Evolutionary conservation across 2,797 vertebrate genomes (phyloP).

Genomic region (Tadarida brasiliensis): DNA sequence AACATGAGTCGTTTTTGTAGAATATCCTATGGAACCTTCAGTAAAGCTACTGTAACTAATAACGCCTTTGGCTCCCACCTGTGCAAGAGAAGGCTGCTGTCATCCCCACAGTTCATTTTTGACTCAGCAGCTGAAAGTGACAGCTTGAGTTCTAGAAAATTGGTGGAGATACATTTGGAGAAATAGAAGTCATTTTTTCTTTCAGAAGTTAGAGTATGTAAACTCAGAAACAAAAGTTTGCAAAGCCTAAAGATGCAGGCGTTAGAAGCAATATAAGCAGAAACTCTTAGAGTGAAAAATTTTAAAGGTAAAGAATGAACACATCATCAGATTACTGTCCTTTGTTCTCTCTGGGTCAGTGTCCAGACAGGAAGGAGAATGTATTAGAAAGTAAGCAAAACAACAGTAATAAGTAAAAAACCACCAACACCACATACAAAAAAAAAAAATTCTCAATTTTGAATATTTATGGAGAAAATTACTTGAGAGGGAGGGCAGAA

Average conservation of each 20-base stretch:
- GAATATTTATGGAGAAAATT: neutral
- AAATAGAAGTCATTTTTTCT: constrained; percentile 64
- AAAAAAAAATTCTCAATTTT: neutral
- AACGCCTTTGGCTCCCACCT: neutral
- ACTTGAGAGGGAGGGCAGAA: neutral
- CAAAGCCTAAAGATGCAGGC: neutral
- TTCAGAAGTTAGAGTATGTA: constrained; percentile 47
- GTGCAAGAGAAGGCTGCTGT: neutral
- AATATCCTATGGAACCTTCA: neutral
- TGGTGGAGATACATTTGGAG: constrained; percentile 46
- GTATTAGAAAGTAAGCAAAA: neutral
- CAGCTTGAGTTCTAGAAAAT: constrained; percentile 66
- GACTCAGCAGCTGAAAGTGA: constrained; percentile 25
- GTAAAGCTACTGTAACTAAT: neutral
- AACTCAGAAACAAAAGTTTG: constrained; percentile 34
- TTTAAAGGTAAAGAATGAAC: neutral
- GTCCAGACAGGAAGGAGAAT: neutral
- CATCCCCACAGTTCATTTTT: constrained; percentile 30
- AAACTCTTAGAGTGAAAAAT: neutral
- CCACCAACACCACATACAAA: neutral
- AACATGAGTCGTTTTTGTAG: neutral
- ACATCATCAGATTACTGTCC: neutral
- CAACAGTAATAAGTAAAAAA: neutral
- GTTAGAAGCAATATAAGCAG: neutral
- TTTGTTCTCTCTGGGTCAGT: constrained; percentile 38